Evolutionary conservation across 2,113 vertebrate species (phyloP).

Genomic region (Pandion haliaetus): DNA sequence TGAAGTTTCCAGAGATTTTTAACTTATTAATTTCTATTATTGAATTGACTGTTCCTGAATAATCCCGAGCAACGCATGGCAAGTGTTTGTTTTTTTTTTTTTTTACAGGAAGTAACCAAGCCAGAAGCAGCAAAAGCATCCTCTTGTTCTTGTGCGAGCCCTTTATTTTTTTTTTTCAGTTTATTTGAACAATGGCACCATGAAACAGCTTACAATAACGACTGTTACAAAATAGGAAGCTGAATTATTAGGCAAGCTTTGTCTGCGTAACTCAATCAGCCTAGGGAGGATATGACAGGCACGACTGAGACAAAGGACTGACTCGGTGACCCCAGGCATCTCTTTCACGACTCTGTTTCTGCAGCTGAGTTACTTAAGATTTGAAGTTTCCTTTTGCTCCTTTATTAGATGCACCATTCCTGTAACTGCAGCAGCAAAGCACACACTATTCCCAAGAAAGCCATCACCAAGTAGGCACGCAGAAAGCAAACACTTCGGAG

Average conservation of each 20-base stretch:
- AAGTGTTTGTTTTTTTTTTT: neutral
- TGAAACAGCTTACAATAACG: slow-evolving; percentile 48
- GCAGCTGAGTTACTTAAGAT: neutral
- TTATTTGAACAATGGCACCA: slow-evolving; percentile 45
- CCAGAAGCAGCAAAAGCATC: slow-evolving; percentile 20
- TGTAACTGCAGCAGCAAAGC: neutral
- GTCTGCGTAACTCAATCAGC: slow-evolving; percentile 40
- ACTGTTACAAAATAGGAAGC: slow-evolving; percentile 66
- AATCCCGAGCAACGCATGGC: neutral
- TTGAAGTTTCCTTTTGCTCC: neutral
- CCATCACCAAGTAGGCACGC: accelerated
- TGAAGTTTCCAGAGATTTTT: neutral
- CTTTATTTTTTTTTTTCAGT: neutral
- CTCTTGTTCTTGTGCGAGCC: slow-evolving; percentile 28
- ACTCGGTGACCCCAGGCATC: slow-evolving; percentile 7
- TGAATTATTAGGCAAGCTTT: slow-evolving; percentile 56
- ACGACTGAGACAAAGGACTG: slow-evolving; percentile 1
- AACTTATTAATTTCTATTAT: neutral
- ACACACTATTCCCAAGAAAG: neutral
- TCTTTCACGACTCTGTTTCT: neutral
- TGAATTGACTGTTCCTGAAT: neutral
- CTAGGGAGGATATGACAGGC: slow-evolving; percentile 55
- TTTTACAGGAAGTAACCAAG: slow-evolving; percentile 24
- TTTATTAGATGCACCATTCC: neutral
- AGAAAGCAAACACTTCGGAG: neutral